Evolutionary conservation across 2,888 invertebrate species (phyloP).

Genomic region (Morinoia aosen): DNA sequence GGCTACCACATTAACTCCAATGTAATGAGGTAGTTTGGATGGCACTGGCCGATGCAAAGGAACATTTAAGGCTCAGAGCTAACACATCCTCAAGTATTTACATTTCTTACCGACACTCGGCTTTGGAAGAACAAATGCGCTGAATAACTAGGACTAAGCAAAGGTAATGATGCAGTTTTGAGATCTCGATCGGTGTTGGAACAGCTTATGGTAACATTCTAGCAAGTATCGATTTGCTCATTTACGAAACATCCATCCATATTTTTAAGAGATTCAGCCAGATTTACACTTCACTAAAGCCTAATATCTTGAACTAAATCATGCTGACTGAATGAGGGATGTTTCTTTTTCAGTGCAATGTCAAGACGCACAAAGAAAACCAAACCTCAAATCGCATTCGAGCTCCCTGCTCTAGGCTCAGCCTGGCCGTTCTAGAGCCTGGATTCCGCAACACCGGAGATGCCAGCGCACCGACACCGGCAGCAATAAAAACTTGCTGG

Average conservation of each 20-base stretch:
- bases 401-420: too few relatives aligned
- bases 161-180: background rate
- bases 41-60: background rate
- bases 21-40: background rate
- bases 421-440: background rate
- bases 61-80: background rate
- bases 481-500: background rate
- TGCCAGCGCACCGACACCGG: background rate
- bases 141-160: background rate
- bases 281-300: too few relatives aligned
- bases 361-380: too few relatives aligned
- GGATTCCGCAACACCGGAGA: background rate
- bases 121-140: background rate
- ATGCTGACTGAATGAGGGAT: too few relatives aligned
- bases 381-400: too few relatives aligned
- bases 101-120: background rate
- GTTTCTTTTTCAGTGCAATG: too few relatives aligned
- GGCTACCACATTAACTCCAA: background rate
- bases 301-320: too few relatives aligned
- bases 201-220: background rate
- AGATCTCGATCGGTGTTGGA: too few relatives aligned
- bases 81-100: background rate
- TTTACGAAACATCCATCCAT: too few relatives aligned
- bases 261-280: too few relatives aligned
- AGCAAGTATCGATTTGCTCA: background rate